phyloP scores from a whole-genome alignment of 1,140 invertebrate species.

The Zaprionus kolodkinae region DNA sequence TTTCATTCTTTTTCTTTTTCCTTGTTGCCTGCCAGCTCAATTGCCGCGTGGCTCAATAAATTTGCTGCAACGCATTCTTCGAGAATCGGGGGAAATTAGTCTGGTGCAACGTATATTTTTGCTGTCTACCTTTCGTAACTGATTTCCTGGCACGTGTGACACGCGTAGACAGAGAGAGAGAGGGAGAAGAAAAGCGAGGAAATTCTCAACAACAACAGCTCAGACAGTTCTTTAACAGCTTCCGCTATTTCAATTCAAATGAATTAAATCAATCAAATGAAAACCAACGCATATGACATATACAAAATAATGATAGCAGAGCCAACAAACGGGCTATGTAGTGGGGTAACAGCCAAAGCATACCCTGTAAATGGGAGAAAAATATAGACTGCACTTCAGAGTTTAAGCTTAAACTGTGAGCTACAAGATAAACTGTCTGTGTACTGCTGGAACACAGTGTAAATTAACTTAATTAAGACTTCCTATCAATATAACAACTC shows the following conservation, averaged over 20 bases:
- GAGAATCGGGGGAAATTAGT: slow-evolving; percentile 51
- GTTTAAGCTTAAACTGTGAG: too few relatives aligned
- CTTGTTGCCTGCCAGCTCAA: slow-evolving; percentile 26
- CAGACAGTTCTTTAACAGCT: slow-evolving; percentile 28
- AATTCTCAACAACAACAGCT: slow-evolving; percentile 3
- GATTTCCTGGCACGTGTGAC: slow-evolving; percentile 73
- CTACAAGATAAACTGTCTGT: too few relatives aligned
- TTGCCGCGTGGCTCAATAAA: slow-evolving; percentile 42
- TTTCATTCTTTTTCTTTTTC: slow-evolving; percentile 18
- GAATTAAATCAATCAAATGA: slow-evolving; percentile 74
- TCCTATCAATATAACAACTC: too few relatives aligned
- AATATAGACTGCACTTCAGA: too few relatives aligned
- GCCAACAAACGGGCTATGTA: slow-evolving; percentile 5
- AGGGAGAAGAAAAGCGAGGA: background rate
- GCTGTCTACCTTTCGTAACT: slow-evolving; percentile 22
- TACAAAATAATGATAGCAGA: slow-evolving; percentile 42
- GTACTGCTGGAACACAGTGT: too few relatives aligned
- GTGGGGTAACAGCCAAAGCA: background rate
- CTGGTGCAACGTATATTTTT: slow-evolving; percentile 69
- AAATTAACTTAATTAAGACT: too few relatives aligned
- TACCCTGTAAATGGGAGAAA: slow-evolving; percentile 1
- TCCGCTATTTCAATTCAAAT: slow-evolving; percentile 68
- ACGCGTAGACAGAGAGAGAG: slow-evolving; percentile 6
- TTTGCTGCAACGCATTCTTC: slow-evolving; percentile 43
- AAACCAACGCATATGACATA: slow-evolving; percentile 52